Conservation (phyloP, 2,797 vertebrate species). For the Cephalopachus bancanus region DNA sequence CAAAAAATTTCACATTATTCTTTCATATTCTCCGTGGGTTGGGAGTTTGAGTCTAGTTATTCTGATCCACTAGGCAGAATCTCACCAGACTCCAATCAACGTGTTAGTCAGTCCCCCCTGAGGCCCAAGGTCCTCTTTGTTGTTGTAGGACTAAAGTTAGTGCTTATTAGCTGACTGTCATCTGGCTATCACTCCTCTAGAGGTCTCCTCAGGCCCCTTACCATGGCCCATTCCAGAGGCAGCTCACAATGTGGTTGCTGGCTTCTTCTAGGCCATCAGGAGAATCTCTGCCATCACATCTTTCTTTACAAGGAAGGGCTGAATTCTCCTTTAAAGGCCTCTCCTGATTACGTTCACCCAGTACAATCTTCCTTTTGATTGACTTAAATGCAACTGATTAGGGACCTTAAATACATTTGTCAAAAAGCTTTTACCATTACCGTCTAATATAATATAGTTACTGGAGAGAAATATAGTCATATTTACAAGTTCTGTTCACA, state of each 20-base stretch:
- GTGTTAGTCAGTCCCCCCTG: neutral
- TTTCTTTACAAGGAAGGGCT: neutral
- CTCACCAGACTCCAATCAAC: neutral
- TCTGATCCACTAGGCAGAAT: neutral
- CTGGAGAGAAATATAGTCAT: neutral
- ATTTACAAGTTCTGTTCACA: neutral
- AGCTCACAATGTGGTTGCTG: neutral
- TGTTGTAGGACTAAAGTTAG: neutral
- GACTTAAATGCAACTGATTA: neutral
- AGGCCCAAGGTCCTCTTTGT: neutral
- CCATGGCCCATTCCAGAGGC: neutral
- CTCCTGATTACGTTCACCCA: neutral
- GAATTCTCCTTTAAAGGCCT: neutral
- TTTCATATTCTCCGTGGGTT: neutral
- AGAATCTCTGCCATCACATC: neutral
- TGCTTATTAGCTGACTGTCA: neutral
- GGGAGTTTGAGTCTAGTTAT: neutral
- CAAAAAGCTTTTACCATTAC: neutral
- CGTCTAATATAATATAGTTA: conserved; percentile 12
- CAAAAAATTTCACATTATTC: neutral
- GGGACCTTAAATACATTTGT: neutral
- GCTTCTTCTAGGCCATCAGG: neutral
- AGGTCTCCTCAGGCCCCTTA: neutral
- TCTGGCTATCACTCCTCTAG: neutral
- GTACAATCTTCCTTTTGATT: neutral